Base-by-base conservation (phyloP, 2,888 invertebrate genomes). In the Polia nebulosa region DNA sequence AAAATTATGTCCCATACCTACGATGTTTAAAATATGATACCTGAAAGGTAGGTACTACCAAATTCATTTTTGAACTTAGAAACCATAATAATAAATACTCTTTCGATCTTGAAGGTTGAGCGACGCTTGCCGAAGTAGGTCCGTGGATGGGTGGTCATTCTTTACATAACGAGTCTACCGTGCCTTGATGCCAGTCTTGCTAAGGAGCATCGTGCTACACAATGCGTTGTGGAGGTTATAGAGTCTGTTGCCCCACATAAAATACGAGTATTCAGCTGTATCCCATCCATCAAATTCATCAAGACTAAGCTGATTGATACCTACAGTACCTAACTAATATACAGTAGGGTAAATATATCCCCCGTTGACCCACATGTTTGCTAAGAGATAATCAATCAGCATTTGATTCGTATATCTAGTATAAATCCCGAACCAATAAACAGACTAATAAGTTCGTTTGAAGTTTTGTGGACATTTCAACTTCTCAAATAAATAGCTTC, bases 381-480 rank as follows among this genome's bases (percentile, higher is more conserved):
- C 53, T 45, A 5, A 11, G 25, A 57, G 34, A 45, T 51, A 47
- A 73, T 64, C 62, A 63, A 67, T 67, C 27, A 58, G 27, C 25
- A 62, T 79, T 75, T 57, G 44, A 39, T 55, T 62, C 49, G 52
- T 55, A 63, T 55, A 60, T 55, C 45, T 67, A 61, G 47, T 53
- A n/a, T n/a, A 49, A 47, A 65, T 47, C 39, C 17, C n/a, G 52
- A 29, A 39, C 36, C 58, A 71, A 63, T 76, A 76, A 63, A 63
- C 60, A 53, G 20, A 32, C 41, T 75, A 58, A 62, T 75, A 69
- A 52, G 58, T 56, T 80, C 56, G n/a, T 76, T 66, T 80, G 62
- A 71, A 71, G 51, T 62, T 63, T 45, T 47, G 59, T 63, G 32
- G 34, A 74, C 25, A 78, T 74, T 76, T 78, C 27, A 57, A 79